These are phyloP conservation scores for Dendrocincla fuliginosa DNA, from an alignment of 2,797 vertebrate genomes.

Conservation along the genomic window DNA sequence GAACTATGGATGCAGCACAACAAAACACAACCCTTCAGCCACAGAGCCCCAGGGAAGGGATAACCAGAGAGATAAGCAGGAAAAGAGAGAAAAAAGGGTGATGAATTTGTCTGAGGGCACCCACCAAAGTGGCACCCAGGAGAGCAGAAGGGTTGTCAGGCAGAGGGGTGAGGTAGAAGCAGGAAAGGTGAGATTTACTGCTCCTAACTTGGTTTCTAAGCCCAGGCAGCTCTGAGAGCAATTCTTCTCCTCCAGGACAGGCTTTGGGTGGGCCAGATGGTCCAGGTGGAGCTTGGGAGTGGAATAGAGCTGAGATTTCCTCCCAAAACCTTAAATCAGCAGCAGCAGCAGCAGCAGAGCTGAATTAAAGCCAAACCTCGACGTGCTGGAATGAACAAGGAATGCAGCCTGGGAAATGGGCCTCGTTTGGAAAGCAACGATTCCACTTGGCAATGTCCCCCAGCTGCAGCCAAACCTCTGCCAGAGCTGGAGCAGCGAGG, in stretches of 20 bases:
- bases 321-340: background rate
- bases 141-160: background rate
- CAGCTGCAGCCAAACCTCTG: background rate
- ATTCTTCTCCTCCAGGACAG: background rate
- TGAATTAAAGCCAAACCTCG: background rate
- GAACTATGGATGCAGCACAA: background rate
- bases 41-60: rapidly evolving
- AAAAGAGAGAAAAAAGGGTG: background rate
- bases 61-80: background rate
- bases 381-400: background rate
- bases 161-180: background rate
- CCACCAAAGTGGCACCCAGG: background rate
- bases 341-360: background rate
- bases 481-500: background rate
- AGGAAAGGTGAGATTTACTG: background rate
- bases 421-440: background rate
- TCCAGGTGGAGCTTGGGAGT: background rate
- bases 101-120: background rate
- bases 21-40: background rate
- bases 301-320: background rate
- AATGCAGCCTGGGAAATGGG: background rate
- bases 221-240: background rate
- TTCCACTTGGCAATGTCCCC: background rate
- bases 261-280: background rate
- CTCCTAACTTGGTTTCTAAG: background rate